A percentile compares a stretch with the other conserved stretches of the same genome.
Conservation (phyloP, 2,797 vertebrate genomes). For the Smutsia gigantea region DNA sequence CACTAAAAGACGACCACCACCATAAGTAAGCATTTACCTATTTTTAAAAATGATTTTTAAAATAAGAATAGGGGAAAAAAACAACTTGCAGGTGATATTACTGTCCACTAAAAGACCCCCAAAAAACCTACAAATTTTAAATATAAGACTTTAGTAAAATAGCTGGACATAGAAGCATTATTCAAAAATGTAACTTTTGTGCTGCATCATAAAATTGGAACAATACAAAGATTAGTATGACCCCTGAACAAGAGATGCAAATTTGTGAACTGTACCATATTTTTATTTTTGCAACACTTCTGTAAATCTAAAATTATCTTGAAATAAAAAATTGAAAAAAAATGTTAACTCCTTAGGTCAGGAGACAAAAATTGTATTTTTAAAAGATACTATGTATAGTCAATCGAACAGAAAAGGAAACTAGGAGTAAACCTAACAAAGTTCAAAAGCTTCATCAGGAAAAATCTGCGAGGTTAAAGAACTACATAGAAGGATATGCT, state of each 20-base stretch:
- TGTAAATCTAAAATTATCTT: no score
- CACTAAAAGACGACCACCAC: not conserved
- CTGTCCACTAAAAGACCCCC: not conserved
- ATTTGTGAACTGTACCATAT: not conserved
- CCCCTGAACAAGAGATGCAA: not conserved
- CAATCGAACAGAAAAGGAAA: slow-evolving; percentile 3
- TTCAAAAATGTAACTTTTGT: not conserved
- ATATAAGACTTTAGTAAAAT: not conserved
- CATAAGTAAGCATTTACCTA: not conserved
- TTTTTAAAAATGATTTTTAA: not conserved
- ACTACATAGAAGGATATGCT: not conserved
- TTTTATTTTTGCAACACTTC: not conserved
- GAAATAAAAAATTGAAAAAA: not conserved
- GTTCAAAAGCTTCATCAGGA: slow-evolving; percentile 5
- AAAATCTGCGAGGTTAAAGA: not conserved
- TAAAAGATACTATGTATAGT: not conserved
- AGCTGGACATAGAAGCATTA: not conserved
- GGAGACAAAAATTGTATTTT: slow-evolving; percentile 1
- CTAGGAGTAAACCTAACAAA: slow-evolving; percentile 15
- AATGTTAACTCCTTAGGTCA: not conserved
- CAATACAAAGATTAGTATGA: not conserved
- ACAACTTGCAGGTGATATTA: not conserved
- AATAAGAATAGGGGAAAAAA: not conserved
- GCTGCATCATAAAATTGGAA: not conserved
- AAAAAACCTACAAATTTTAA: not conserved